Conservation (phyloP, 2,888 invertebrate species). For the Drosophila tanythrix region DNA sequence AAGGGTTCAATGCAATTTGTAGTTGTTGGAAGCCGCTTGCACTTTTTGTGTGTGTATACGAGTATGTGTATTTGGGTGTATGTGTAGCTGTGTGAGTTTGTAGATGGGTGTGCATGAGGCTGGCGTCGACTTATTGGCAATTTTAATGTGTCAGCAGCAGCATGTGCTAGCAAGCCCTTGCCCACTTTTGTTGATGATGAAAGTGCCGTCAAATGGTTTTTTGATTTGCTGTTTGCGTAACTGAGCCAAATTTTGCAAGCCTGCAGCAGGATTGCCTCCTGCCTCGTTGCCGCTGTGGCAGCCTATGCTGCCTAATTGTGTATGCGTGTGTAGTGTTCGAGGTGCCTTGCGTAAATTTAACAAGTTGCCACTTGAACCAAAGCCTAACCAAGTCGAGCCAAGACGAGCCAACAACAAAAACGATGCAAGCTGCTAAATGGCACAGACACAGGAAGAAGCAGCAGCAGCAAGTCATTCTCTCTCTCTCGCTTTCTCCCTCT, state of each 20-base stretch:
- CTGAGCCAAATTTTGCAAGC: conserved; percentile 48
- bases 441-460: conserved; percentile 1
- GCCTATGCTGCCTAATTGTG: conserved; percentile 62
- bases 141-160: conserved; percentile 77
- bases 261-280: not conserved
- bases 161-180: conserved; percentile 57
- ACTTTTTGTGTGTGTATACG: conserved; percentile 19
- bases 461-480: not conserved
- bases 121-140: conserved; percentile 71
- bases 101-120: not conserved
- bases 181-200: conserved; percentile 69
- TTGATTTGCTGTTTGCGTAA: conserved; percentile 78
- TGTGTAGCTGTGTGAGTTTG: not conserved
- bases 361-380: conserved; percentile 73
- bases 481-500: not conserved
- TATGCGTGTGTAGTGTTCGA: conserved; percentile 74
- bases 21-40: conserved; percentile 46
- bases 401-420: conserved; percentile 49
- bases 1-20: conserved; percentile 57
- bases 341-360: conserved; percentile 78
- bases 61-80: not conserved
- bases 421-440: conserved; percentile 47
- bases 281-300: not conserved
- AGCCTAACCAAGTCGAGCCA: conserved; percentile 29
- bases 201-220: conserved; percentile 81